These are phyloP conservation scores for Trididemnum clinides DNA, from an alignment of 23 tunicate genomes.

Conservation along the genomic window DNA sequence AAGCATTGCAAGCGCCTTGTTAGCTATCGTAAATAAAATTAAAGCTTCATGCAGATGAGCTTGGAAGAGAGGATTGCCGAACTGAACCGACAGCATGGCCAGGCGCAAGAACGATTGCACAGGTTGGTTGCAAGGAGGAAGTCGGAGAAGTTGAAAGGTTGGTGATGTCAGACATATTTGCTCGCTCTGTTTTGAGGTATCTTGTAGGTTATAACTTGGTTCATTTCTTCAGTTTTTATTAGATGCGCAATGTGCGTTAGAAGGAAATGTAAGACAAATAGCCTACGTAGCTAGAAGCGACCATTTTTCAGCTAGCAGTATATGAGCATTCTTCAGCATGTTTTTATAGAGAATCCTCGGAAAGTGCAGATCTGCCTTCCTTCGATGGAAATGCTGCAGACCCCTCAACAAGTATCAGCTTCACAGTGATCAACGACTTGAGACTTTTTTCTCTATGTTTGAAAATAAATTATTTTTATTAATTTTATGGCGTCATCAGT, in stretches of 20 bases:
- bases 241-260: too few species aligned
- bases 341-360: too few species aligned
- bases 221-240: too few species aligned
- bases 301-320: background rate
- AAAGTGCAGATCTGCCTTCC: slow-evolving; percentile 72
- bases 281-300: background rate
- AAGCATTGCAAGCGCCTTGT: too few species aligned
- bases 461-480: too few species aligned
- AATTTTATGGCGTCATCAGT: too few species aligned
- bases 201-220: too few species aligned
- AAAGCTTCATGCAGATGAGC: slow-evolving; percentile 63
- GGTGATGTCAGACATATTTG: background rate
- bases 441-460: too few species aligned
- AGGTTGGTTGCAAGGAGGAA: slow-evolving; percentile 56
- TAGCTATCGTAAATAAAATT: too few species aligned
- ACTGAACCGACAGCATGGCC: slow-evolving; percentile 75
- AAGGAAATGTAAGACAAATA: background rate
- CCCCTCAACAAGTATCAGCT: too few species aligned
- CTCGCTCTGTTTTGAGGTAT: background rate
- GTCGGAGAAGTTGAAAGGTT: slow-evolving; percentile 3
- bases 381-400: slow-evolving; percentile 62
- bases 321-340: too few species aligned
- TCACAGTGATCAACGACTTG: too few species aligned
- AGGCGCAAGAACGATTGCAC: slow-evolving; percentile 86
- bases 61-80: slow-evolving; percentile 89